Evolutionary conservation across 2,888 invertebrate species (phyloP).

Genomic region (Helleia helle): DNA sequence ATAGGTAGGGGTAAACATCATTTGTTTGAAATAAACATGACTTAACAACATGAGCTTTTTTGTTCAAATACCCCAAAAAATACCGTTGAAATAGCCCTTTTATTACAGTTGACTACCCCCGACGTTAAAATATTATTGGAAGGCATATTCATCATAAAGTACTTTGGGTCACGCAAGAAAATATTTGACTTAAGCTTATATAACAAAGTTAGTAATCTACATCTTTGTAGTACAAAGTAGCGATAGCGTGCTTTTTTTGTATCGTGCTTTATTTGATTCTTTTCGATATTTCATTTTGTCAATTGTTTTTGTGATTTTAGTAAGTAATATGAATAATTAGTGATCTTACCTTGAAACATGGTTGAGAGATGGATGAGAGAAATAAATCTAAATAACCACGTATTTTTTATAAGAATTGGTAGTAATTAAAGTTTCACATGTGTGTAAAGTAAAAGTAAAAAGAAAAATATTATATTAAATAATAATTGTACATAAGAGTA

Average conservation of each 20-base stretch:
- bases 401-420: no score
- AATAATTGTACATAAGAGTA: no score
- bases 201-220: constrained; percentile 15
- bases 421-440: no score
- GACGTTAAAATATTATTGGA: constrained; percentile 20
- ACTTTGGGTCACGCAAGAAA: constrained; percentile 19
- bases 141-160: constrained; percentile 18
- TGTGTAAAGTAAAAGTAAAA: no score
- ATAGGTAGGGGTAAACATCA: constrained; percentile 6
- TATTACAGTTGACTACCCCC: constrained; percentile 15
- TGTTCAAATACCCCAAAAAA: constrained; percentile 3
- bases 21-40: constrained; percentile 9
- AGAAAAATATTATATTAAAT: no score
- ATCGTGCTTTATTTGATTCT: no score
- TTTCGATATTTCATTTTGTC: no score
- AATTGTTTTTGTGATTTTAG: no score
- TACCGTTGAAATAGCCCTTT: constrained; percentile 12
- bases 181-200: constrained; percentile 2
- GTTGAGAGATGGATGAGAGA: no score
- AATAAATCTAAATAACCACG: no score
- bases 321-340: no score
- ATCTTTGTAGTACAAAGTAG: constrained; percentile 14
- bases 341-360: no score
- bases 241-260: not conserved
- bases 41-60: constrained; percentile 4